Conservation (phyloP, 2,888 invertebrate species). For the Nasonia oneida region DNA sequence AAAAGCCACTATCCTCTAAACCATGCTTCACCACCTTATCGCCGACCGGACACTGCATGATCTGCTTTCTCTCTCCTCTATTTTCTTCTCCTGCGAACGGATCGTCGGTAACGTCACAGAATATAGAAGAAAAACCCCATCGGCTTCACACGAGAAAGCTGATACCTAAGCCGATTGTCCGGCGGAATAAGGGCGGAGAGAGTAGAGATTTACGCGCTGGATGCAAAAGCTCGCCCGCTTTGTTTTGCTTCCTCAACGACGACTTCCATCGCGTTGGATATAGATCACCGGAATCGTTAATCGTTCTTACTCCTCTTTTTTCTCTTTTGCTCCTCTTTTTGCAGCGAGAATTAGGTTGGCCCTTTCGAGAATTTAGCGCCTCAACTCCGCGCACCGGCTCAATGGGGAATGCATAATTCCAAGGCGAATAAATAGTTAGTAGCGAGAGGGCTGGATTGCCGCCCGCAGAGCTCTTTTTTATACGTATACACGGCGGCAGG, state of each 20-base stretch:
- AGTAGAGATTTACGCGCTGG: not conserved
- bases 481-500: not conserved
- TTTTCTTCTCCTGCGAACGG: not conserved
- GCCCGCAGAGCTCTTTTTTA: constrained; percentile 11
- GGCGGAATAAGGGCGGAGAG: not conserved
- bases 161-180: constrained; percentile 49
- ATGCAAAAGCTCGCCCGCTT: not conserved
- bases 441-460: constrained; percentile 13
- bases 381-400: not conserved
- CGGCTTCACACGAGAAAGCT: constrained; percentile 13
- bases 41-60: not conserved
- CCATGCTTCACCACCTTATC: not conserved
- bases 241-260: not conserved
- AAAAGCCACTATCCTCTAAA: not conserved
- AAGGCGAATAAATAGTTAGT: constrained; percentile 35
- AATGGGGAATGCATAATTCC: constrained; percentile 45
- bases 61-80: not conserved
- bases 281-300: constrained; percentile 1
- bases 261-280: not conserved
- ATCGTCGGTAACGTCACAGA: not conserved
- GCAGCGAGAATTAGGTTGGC: constrained; percentile 25
- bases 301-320: not conserved
- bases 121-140: not conserved
- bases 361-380: constrained; percentile 41
- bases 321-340: not conserved